Base-by-base conservation (phyloP, 2,888 invertebrate genomes). In the Doris montereyensis region DNA sequence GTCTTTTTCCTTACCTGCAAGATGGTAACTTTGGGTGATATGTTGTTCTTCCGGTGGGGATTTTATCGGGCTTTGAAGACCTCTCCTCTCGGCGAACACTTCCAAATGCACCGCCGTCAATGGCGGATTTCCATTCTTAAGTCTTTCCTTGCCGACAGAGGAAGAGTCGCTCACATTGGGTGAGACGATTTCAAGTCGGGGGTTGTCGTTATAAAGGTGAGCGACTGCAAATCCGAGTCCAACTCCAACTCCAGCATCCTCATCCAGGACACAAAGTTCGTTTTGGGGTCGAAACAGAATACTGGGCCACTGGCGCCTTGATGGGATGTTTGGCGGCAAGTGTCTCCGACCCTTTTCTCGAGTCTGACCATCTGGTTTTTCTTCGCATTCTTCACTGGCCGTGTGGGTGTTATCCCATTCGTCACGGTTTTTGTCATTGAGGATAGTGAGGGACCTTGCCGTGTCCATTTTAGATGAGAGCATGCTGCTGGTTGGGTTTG, bases 1-100 rank as follows among this genome's bases (percentile, higher is more conserved):
- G n/a, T n/a, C n/a, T n/a, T n/a, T n/a, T n/a, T n/a, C n/a, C 74
- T 8, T 34, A 75, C 75, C 41, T 75, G 65, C 65, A 75, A 21
- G 35, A 35, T 24, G 75, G 75, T 35, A 75, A 65, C 10, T 30
- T 60, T 17, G 57, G 57, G 21, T 75, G n/a, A 21, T 62, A 62
- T 1, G 75, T 24, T 1, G 35, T 34, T 21, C 75, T 30, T 21
- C 65, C 62, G 17, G 62, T 75, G 1, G 75, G 74, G n/a, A 57
- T 58, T n/a, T 57, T 62, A 35, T 75, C 2, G 34, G 21, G 4
- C 65, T 34, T 5, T 34, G 1, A 1, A 17, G 13, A 21, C 21
- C 32, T n/a, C 17, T 62, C 34, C 75, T 75, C 28, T 75, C 75
- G 4, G 32, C 24, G 65, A 75, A 75, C 41, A 75, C 75, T 35